Percentiles rank a stretch among this genome's conserved stretches.
These are phyloP conservation scores for Hydractinia symbiolongicarpus DNA, from an alignment of 30 jellyfish, hydroid and myxozoan genomes.

Conservation along the genomic window DNA sequence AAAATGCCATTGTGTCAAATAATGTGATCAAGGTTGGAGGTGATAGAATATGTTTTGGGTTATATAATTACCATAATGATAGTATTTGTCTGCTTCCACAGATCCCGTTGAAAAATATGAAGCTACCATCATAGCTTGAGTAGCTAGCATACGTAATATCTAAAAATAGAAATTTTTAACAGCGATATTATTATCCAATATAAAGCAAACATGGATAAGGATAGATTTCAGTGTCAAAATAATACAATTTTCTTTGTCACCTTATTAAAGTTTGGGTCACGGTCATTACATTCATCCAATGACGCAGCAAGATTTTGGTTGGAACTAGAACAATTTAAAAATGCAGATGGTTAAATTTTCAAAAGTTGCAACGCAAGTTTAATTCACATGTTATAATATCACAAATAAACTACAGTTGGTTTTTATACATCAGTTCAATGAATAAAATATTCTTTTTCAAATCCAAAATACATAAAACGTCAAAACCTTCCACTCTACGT, in stretches of 20 bases:
- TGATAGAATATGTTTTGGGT: background rate
- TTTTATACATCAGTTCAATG: no score
- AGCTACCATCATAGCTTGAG: slow-evolving; percentile 51
- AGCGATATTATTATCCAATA: background rate
- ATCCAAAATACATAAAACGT: no score
- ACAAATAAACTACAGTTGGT: no score
- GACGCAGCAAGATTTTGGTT: slow-evolving; percentile 27
- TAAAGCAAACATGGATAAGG: background rate
- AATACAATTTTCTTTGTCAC: background rate
- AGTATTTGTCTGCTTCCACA: background rate
- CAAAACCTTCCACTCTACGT: no score
- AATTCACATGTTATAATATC: no score
- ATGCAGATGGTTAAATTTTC: background rate
- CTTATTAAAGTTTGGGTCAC: slow-evolving; percentile 24
- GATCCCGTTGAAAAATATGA: slow-evolving; percentile 45
- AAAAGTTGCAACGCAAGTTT: background rate
- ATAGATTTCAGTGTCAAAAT: background rate
- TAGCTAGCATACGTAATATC: slow-evolving; percentile 48
- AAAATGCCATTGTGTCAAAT: no score
- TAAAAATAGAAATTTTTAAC: slow-evolving; percentile 17
- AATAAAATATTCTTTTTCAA: no score
- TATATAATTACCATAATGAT: slow-evolving; percentile 36
- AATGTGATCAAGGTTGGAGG: no score
- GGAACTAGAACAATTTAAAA: slow-evolving; percentile 2
- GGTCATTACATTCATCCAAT: slow-evolving; percentile 17